Percentiles rank a stretch among this genome's conserved stretches.
phyloP scores from a whole-genome alignment of 2,888 invertebrate genomes.

The Idaea dimidiata region DNA sequence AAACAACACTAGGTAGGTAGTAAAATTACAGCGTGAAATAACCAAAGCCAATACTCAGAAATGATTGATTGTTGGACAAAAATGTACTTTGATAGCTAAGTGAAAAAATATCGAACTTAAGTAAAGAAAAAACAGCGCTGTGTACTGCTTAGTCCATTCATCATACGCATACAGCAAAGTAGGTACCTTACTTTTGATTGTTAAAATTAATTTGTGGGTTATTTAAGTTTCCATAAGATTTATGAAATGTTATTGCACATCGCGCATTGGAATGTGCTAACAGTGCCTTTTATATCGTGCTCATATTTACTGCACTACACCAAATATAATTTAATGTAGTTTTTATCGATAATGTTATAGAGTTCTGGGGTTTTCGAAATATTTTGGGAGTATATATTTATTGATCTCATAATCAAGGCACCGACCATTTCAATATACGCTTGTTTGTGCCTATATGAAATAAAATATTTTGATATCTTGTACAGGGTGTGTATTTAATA shows the following conservation, averaged over 20 bases:
- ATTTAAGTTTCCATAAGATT: neutral
- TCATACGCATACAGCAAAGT: neutral
- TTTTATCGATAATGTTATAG: conserved; percentile 23
- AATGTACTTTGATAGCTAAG: conserved; percentile 25
- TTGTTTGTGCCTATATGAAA: conserved; percentile 68
- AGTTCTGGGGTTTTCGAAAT: conserved; percentile 25
- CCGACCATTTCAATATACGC: conserved; percentile 56
- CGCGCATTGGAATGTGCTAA: conserved; percentile 21
- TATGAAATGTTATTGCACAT: conserved; percentile 25
- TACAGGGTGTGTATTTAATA: conserved; percentile 73
- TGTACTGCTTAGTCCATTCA: neutral
- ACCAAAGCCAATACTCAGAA: conserved; percentile 65
- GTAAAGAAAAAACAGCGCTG: neutral
- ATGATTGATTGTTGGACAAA: conserved; percentile 43
- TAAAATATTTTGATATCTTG: conserved; percentile 75
- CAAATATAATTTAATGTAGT: conserved; percentile 28
- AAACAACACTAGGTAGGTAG: conserved; percentile 42
- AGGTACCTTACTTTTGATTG: neutral
- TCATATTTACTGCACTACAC: conserved; percentile 39
- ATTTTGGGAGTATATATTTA: conserved; percentile 43
- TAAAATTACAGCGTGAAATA: conserved; percentile 67
- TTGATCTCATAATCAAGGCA: conserved; percentile 71
- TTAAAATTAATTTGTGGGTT: neutral
- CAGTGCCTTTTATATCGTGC: conserved; percentile 48
- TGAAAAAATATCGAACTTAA: conserved; percentile 15